Conservation (phyloP, 2,113 vertebrate genomes). For the Sinocyclocheilus maitianheensis region DNA sequence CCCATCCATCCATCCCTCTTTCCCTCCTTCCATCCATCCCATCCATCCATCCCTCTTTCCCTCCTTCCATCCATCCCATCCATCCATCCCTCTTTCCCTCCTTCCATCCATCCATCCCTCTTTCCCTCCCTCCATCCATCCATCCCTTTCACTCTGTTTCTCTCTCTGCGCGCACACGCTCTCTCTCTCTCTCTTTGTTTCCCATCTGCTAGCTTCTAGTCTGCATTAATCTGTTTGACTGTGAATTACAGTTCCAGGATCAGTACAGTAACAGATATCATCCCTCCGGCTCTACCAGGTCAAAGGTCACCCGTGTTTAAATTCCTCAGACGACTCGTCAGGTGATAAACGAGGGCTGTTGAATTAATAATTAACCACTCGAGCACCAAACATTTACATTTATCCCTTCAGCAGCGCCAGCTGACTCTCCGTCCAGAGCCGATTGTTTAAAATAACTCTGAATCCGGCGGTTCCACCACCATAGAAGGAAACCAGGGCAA, state of each 20-base stretch:
- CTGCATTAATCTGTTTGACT: constrained; percentile 17
- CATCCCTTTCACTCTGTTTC: not conserved
- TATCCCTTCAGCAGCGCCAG: not conserved
- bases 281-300: not conserved
- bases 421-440: not conserved
- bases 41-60: not conserved
- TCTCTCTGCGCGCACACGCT: too few species aligned
- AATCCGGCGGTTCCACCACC: not conserved
- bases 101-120: not conserved
- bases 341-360: not conserved
- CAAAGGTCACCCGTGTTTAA: constrained; percentile 9
- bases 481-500: constrained; percentile 3
- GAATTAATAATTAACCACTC: constrained; percentile 9
- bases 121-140: fast-evolving
- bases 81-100: not conserved
- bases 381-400: not conserved
- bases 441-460: constrained; percentile 4
- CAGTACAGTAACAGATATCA: not conserved
- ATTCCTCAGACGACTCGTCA: constrained; percentile 29
- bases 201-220: not conserved
- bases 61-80: not conserved
- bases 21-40: not conserved
- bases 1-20: too few species aligned
- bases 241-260: not conserved
- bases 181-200: not conserved